These are phyloP conservation scores for Phrynosoma platyrhinos DNA, from an alignment of 2,113 vertebrate genomes.

Conservation along the genomic window DNA sequence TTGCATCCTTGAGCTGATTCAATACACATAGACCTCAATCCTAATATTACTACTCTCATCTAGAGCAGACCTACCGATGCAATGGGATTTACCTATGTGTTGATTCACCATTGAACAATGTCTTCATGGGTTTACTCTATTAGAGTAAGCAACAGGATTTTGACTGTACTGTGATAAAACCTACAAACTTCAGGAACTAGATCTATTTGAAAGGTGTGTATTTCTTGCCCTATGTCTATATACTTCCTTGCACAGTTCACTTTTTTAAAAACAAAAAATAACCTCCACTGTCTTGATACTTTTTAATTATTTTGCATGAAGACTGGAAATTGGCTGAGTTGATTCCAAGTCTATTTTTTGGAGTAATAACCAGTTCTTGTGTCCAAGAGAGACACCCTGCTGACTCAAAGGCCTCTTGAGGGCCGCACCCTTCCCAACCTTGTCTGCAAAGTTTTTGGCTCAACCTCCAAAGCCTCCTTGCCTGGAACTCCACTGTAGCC, in stretches of 20 bases:
- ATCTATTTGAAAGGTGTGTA: neutral
- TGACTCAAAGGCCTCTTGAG: conserved; percentile 78
- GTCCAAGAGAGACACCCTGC: conserved; percentile 74
- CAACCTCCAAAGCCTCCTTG: neutral
- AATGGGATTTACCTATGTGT: no score
- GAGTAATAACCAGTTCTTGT: conserved; percentile 70
- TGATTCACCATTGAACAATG: no score
- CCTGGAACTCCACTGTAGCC: no score
- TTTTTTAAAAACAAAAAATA: conserved; percentile 18
- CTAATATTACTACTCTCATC: no score
- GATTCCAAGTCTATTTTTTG: conserved; percentile 39
- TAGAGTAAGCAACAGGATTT: neutral
- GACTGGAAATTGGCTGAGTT: neutral
- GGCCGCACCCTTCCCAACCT: conserved; percentile 71
- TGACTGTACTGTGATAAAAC: no score
- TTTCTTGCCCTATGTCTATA: neutral
- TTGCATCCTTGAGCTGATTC: no score
- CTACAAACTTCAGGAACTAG: neutral
- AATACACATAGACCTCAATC: no score
- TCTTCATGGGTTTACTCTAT: no score
- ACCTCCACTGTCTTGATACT: conserved; percentile 22
- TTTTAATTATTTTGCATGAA: conserved; percentile 14
- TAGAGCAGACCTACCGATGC: no score
- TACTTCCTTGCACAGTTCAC: conserved; percentile 46
- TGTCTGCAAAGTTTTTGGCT: neutral